These are phyloP conservation scores for Conus ventricosus DNA, from an alignment of 1,140 invertebrate genomes.

Conservation along the genomic window DNA sequence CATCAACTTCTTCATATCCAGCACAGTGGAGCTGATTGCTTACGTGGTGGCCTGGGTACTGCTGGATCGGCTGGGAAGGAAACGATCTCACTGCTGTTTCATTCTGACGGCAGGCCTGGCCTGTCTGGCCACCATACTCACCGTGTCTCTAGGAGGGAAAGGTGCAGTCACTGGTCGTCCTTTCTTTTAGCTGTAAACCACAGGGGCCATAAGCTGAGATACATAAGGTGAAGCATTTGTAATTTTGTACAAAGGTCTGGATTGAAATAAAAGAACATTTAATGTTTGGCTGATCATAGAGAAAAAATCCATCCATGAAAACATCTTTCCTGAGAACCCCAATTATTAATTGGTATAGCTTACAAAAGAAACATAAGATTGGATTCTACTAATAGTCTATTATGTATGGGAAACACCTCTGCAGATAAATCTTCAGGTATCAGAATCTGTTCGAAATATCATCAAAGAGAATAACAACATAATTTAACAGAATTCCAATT, in stretches of 20 bases:
- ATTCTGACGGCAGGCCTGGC: conserved; percentile 22
- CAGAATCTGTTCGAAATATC: too few species aligned
- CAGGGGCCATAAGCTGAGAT: not conserved
- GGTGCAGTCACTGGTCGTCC: not conserved
- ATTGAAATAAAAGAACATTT: not conserved
- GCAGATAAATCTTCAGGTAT: too few species aligned
- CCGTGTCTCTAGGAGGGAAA: conserved; percentile 6
- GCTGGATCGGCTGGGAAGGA: conserved; percentile 54
- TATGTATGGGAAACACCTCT: too few species aligned
- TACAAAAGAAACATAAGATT: too few species aligned
- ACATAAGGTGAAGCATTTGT: not conserved
- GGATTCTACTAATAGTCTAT: too few species aligned
- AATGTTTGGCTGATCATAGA: not conserved
- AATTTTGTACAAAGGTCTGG: not conserved
- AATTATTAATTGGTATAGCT: too few species aligned
- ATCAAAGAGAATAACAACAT: too few species aligned
- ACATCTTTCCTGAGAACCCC: too few species aligned
- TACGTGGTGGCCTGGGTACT: conserved; percentile 79
- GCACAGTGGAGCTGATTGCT: conserved; percentile 85
- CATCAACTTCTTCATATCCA: conserved; percentile 67
- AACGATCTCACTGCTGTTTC: conserved; percentile 32
- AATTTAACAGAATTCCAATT: too few species aligned
- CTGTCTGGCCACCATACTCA: conserved; percentile 13
- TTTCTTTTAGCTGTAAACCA: conserved; percentile 14
- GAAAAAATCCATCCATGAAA: too few species aligned